phyloP scores from a whole-genome alignment of 2,113 vertebrate species.

The Rhinoderma darwinii region DNA sequence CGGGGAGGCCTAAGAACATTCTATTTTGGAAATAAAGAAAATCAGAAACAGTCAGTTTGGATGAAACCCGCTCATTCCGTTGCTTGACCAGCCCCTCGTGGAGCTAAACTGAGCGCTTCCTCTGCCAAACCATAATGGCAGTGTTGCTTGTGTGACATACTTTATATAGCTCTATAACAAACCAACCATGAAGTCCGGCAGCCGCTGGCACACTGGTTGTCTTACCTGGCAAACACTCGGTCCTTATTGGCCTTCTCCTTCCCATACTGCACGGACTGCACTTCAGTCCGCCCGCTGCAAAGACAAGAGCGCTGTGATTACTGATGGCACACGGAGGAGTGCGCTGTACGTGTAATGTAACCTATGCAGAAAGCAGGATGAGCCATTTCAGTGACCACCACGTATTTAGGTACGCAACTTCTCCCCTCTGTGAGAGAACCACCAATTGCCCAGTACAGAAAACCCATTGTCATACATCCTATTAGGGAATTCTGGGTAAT shows the following conservation, averaged over 20 bases:
- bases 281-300: conserved; percentile 93
- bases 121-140: not conserved
- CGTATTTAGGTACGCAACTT: no score
- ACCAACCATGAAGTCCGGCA: not conserved
- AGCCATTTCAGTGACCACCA: no score
- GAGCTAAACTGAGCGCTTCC: not conserved
- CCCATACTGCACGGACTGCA: conserved; percentile 97
- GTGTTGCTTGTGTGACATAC: not conserved
- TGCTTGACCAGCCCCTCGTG: not conserved
- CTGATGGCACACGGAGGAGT: no score
- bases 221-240: conserved; percentile 95
- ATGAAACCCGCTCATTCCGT: no score
- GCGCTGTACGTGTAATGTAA: no score
- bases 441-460: no score
- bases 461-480: no score
- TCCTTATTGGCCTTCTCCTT: conserved; percentile 98
- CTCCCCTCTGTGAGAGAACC: not conserved
- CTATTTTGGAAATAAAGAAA: no score
- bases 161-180: not conserved
- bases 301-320: conserved; percentile 56
- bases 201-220: not conserved
- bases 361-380: no score
- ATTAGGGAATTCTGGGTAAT: no score
- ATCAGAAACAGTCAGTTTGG: no score
- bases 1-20: no score